phyloP scores from a whole-genome alignment of 1,140 invertebrate species.

The Rhagoletis zephyria region DNA sequence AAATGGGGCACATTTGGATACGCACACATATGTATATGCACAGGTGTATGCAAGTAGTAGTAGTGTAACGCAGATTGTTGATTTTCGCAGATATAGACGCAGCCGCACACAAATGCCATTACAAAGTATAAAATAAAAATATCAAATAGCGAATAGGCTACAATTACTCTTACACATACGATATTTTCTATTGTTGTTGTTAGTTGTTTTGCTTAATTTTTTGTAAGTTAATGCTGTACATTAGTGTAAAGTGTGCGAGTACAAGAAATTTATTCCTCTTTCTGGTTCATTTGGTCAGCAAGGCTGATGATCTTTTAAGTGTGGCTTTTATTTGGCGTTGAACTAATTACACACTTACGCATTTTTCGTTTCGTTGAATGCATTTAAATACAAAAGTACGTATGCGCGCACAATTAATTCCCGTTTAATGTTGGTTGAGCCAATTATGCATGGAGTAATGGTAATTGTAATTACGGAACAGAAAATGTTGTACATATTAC shows the following conservation, averaged over 20 bases:
- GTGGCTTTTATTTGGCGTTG: slow-evolving; percentile 25
- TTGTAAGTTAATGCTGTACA: not conserved
- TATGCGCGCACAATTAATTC: not conserved
- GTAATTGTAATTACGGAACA: not conserved
- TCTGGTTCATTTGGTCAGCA: slow-evolving; percentile 22
- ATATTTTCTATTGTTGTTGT: not conserved
- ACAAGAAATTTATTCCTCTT: not conserved
- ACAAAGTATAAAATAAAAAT: not conserved
- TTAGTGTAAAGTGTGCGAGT: not conserved
- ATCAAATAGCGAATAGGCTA: not conserved
- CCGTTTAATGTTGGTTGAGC: not conserved
- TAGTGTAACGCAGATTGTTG: not conserved
- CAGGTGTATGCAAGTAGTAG: too few relatives aligned
- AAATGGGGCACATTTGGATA: not conserved
- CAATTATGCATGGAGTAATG: slow-evolving; percentile 24
- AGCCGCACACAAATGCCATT: not conserved
- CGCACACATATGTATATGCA: not conserved
- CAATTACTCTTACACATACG: not conserved
- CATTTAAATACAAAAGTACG: not conserved
- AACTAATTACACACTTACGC: slow-evolving; percentile 35
- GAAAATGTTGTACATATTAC: not conserved
- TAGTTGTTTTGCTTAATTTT: not conserved
- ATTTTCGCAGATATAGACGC: not conserved
- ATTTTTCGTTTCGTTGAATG: not conserved
- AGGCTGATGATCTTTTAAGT: slow-evolving; percentile 43